phyloP scores from a whole-genome alignment of 2,888 invertebrate genomes.

The Romanomermis culicivorax region DNA sequence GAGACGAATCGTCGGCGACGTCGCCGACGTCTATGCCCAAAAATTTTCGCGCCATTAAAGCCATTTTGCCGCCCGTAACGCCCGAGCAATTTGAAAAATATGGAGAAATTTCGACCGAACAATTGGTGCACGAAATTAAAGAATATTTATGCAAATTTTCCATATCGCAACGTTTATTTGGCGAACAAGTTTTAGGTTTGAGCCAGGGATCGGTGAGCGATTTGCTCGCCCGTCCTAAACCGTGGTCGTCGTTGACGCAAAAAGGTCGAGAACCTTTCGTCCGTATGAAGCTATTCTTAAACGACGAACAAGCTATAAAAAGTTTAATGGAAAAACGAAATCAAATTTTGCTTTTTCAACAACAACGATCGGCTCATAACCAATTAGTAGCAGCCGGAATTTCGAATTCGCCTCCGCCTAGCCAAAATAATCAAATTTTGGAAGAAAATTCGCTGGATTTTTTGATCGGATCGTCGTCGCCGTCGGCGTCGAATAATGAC shows the following conservation, averaged over 20 bases:
- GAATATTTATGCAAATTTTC: constrained; percentile 34
- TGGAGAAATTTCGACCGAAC: constrained; percentile 90
- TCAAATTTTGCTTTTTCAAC: too few species aligned
- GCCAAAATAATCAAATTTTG: neutral
- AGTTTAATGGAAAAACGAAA: constrained; percentile 65
- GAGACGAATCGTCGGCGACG: neutral
- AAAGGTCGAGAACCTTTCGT: constrained; percentile 91
- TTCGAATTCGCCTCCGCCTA: neutral
- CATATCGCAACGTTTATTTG: constrained; percentile 85
- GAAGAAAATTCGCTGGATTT: neutral
- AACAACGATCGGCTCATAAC: neutral
- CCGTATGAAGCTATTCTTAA: constrained; percentile 89
- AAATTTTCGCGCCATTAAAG: neutral
- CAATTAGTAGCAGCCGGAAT: neutral
- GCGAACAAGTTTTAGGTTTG: constrained; percentile 84
- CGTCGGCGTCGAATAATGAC: neutral
- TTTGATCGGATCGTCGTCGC: neutral
- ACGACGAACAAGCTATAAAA: constrained; percentile 82
- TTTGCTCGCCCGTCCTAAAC: constrained; percentile 81
- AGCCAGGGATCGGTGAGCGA: constrained; percentile 95
- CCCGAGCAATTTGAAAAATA: constrained; percentile 89
- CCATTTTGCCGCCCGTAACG: constrained; percentile 46
- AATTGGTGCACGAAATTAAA: constrained; percentile 48
- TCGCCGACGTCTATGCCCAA: neutral
- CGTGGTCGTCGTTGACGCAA: constrained; percentile 92